A percentile compares a stretch with the other conserved stretches of the same genome.
phyloP scores from a whole-genome alignment of 2,888 invertebrate genomes.

The Drosophila ezoana region DNA sequence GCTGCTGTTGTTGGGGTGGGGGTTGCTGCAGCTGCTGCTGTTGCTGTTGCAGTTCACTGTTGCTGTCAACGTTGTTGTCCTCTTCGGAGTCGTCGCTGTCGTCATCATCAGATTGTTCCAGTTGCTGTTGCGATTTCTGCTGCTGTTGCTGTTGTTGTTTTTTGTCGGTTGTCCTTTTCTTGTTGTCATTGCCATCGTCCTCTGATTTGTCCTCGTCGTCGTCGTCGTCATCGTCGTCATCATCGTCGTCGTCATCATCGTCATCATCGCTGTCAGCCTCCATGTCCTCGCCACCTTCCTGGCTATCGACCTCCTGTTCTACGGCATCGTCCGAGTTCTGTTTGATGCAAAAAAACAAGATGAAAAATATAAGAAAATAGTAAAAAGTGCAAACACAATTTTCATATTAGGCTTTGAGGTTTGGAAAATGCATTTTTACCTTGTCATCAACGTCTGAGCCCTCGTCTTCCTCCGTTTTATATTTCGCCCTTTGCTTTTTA shows the following conservation, averaged over 20 bases:
- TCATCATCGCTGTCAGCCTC: constrained; percentile 10
- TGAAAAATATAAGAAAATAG: neutral
- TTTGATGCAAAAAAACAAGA: neutral
- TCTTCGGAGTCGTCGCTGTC: neutral
- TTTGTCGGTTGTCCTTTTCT: neutral
- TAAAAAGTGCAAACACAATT: neutral
- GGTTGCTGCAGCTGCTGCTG: constrained; percentile 37
- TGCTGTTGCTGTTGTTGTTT: constrained; percentile 2
- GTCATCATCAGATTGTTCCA: neutral
- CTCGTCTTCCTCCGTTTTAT: constrained; percentile 10
- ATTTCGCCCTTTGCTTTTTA: constrained; percentile 4
- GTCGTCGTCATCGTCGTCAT: neutral
- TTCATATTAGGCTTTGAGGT: neutral
- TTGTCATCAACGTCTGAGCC: constrained; percentile 23
- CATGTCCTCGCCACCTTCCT: constrained; percentile 5
- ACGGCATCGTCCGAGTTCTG: constrained; percentile 10
- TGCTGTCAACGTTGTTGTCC: neutral
- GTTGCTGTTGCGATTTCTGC: neutral
- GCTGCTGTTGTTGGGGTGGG: constrained; percentile 3
- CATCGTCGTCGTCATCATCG: neutral
- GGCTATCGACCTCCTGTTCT: constrained; percentile 1
- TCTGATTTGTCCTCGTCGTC: neutral
- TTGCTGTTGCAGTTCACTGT: constrained; percentile 8
- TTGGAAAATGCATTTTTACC: constrained; percentile 7
- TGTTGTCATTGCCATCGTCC: neutral